Evolutionary conservation across 2,113 vertebrate species (phyloP).

Genomic region (Chlorodrepanis virens): DNA sequence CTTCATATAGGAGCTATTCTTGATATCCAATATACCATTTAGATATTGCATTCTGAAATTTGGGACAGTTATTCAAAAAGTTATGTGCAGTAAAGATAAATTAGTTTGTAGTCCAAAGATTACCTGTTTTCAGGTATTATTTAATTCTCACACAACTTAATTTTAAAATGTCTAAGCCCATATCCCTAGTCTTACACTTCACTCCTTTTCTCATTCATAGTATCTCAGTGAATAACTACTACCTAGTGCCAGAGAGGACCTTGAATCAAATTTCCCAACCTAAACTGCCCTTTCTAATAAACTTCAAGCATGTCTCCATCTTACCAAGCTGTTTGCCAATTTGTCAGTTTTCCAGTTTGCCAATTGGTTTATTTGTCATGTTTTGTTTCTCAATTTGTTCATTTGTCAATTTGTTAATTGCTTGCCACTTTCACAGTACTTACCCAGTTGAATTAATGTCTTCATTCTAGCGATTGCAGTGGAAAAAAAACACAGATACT

Average conservation of each 20-base stretch:
- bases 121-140: neutral
- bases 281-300: neutral
- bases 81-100: neutral
- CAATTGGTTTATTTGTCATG: neutral
- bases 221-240: neutral
- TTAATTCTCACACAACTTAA: neutral
- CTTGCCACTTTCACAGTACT: neutral
- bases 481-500: neutral
- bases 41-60: neutral
- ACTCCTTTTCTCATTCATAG: neutral
- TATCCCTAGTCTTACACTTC: neutral
- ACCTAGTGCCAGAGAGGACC: neutral
- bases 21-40: neutral
- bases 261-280: neutral
- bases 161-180: neutral
- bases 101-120: neutral
- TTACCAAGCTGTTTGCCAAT: neutral
- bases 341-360: neutral
- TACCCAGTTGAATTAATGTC: neutral
- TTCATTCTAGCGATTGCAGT: neutral
- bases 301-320: neutral
- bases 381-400: conserved; percentile 19
- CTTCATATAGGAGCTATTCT: neutral
- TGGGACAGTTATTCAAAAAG: neutral
- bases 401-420: conserved; percentile 44